These are phyloP conservation scores for Elephas maximus DNA, from an alignment of 2,113 vertebrate species.

Conservation along the genomic window DNA sequence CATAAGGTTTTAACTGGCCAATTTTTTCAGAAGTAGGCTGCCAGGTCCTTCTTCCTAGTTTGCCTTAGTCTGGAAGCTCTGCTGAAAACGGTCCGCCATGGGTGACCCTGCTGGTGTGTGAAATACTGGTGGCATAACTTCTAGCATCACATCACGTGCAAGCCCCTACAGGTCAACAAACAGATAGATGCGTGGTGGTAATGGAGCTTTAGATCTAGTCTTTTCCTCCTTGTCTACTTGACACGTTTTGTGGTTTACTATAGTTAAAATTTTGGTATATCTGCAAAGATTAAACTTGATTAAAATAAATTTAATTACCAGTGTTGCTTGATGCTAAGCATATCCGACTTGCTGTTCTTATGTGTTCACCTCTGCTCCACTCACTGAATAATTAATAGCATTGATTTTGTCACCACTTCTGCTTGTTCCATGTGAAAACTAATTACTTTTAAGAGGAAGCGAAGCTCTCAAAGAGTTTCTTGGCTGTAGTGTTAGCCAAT, in stretches of 20 bases:
- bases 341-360: not conserved
- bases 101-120: no score
- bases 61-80: no score
- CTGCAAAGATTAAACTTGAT: not conserved
- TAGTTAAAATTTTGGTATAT: not conserved
- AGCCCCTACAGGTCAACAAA: no score
- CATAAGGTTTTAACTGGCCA: no score
- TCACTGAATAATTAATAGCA: conserved; percentile 44
- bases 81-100: no score
- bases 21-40: no score
- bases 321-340: conserved; percentile 6
- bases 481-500: not conserved
- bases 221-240: not conserved
- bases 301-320: conserved; percentile 50
- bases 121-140: no score
- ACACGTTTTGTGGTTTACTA: not conserved
- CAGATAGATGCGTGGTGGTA: not conserved
- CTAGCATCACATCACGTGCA: no score
- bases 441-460: not conserved
- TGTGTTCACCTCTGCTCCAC: not conserved
- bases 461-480: not conserved
- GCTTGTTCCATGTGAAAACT: not conserved
- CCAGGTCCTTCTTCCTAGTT: no score
- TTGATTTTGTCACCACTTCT: conserved; percentile 36
- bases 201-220: not conserved